Evolutionary conservation across 23 tunicate species (phyloP).

Genomic region (Botrylloides violaceus): DNA sequence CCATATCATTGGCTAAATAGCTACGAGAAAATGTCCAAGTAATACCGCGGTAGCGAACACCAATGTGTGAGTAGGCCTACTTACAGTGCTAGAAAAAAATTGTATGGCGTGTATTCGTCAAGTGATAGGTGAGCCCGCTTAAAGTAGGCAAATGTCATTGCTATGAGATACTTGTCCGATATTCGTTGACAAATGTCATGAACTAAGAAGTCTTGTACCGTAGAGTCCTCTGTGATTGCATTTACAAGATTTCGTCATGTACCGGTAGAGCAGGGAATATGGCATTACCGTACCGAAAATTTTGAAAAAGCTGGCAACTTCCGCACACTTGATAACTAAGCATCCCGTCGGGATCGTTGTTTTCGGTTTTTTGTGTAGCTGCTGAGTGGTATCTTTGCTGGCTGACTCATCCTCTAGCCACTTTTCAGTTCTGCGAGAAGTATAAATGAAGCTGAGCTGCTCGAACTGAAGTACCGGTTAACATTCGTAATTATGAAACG

Average conservation of each 20-base stretch:
- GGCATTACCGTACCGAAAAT: conserved; percentile 35
- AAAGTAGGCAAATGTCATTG: conserved; percentile 82
- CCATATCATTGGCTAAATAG: conserved; percentile 94
- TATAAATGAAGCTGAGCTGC: too few species aligned
- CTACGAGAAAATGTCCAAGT: conserved; percentile 9
- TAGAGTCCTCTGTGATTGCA: conserved; percentile 27
- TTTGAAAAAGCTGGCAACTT: conserved; percentile 35
- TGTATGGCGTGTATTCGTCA: conserved; percentile 42
- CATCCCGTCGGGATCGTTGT: conserved; percentile 14
- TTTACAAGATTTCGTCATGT: not conserved
- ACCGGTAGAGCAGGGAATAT: not conserved
- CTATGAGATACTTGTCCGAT: conserved; percentile 73
- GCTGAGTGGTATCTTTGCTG: not conserved
- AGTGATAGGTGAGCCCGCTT: conserved; percentile 52
- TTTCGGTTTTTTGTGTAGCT: conserved; percentile 27
- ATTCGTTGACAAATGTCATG: conserved; percentile 68
- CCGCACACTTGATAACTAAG: conserved; percentile 32
- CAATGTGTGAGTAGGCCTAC: conserved; percentile 2
- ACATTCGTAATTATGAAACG: not conserved
- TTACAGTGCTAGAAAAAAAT: conserved; percentile 90
- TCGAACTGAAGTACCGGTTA: not conserved
- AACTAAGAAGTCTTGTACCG: conserved; percentile 64
- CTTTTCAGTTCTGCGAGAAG: not conserved
- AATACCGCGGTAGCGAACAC: not conserved
- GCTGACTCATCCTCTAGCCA: not conserved